Evolutionary conservation across 2,113 vertebrate genomes (phyloP).

Genomic region (Gallinago media): DNA sequence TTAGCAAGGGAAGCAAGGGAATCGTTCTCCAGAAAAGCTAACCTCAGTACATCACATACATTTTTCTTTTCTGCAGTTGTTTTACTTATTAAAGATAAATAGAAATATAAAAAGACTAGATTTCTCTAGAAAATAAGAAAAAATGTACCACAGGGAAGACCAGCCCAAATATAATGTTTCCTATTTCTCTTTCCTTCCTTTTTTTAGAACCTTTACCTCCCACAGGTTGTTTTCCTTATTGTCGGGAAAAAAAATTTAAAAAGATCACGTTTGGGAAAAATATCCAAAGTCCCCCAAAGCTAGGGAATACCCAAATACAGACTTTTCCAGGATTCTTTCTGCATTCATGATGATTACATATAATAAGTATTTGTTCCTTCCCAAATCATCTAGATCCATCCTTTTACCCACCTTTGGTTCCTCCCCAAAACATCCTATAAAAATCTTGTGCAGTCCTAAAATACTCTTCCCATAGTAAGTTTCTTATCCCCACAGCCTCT

Average conservation of each 20-base stretch:
- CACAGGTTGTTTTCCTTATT: background rate
- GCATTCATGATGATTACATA: background rate
- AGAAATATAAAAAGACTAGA: background rate
- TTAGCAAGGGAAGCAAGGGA: slow-evolving; percentile 13
- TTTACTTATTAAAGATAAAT: background rate
- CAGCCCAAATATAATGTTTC: background rate
- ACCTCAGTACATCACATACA: background rate
- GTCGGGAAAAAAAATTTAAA: background rate
- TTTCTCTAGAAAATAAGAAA: background rate
- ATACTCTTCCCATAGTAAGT: background rate
- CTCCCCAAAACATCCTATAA: background rate
- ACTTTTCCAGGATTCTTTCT: background rate
- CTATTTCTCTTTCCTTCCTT: background rate
- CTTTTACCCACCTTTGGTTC: background rate
- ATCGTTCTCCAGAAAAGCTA: slow-evolving; percentile 29
- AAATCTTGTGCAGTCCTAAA: background rate
- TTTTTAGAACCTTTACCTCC: background rate
- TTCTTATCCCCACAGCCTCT: background rate
- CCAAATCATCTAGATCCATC: background rate
- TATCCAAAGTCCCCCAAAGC: background rate
- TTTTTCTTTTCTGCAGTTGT: background rate
- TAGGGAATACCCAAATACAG: background rate
- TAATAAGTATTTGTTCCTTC: background rate
- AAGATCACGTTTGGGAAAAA: background rate
- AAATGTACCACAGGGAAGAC: background rate